Conservation (phyloP, 2,888 invertebrate genomes). For the Gandaritis pyraliata region DNA sequence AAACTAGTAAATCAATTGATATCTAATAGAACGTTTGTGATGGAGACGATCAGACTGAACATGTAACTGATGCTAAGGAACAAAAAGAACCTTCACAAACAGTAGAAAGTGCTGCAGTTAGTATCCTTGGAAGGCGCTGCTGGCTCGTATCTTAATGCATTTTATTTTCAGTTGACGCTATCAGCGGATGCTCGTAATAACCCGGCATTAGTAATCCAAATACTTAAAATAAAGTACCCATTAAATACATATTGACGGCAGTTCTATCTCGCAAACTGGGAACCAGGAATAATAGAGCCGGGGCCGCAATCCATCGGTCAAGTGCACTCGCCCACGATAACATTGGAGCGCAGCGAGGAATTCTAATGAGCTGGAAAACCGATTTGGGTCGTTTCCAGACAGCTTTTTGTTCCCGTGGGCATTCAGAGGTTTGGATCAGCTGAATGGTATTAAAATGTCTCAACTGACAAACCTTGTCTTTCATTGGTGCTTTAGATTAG, state of each 20-base stretch:
- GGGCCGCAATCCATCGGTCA: slow-evolving; percentile 32
- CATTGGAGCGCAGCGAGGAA: slow-evolving; percentile 34
- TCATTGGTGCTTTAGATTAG: too few species aligned
- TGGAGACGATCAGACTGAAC: too few species aligned
- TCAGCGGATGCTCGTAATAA: neutral
- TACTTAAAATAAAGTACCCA: neutral
- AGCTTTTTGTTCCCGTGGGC: slow-evolving; percentile 4
- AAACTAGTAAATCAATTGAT: too few species aligned
- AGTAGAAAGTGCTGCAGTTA: too few species aligned
- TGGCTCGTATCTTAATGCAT: too few species aligned
- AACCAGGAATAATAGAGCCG: slow-evolving; percentile 15
- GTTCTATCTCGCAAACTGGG: slow-evolving; percentile 15
- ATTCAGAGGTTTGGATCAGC: neutral
- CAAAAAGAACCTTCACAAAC: too few species aligned
- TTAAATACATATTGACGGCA: slow-evolving; percentile 3
- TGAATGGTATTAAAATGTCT: neutral
- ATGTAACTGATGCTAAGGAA: too few species aligned
- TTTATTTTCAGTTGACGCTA: too few species aligned
- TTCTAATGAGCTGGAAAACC: slow-evolving; percentile 50
- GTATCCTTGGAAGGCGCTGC: too few species aligned
- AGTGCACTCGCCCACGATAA: slow-evolving; percentile 36
- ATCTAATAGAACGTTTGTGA: too few species aligned
- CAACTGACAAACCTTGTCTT: neutral
- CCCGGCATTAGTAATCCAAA: neutral
- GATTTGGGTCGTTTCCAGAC: slow-evolving; percentile 46